Conservation (phyloP, 2,888 invertebrate species). For the Ophioninae sp. region DNA sequence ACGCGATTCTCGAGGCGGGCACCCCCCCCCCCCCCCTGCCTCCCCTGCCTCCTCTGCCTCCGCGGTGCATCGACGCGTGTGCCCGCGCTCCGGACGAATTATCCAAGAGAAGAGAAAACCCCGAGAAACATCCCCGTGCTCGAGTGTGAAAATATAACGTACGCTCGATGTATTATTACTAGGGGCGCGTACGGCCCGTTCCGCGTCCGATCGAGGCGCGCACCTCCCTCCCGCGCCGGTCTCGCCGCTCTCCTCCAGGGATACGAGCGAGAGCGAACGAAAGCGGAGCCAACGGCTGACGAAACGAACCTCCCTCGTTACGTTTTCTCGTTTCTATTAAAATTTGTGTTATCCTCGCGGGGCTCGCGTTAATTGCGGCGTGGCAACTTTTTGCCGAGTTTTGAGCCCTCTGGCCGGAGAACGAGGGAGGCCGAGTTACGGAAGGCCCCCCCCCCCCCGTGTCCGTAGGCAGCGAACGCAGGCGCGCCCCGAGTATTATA, state of each 20-base stretch:
- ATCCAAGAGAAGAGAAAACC: slow-evolving; percentile 15
- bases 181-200: neutral
- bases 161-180: slow-evolving; percentile 32
- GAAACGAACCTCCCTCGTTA: too few relatives aligned
- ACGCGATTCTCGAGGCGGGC: slow-evolving; percentile 24
- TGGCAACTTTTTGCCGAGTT: too few relatives aligned
- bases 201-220: neutral
- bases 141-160: slow-evolving; percentile 45
- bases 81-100: slow-evolving; percentile 2
- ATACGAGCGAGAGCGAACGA: too few relatives aligned
- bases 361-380: too few relatives aligned
- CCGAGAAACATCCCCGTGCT: slow-evolving; percentile 26
- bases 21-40: too few relatives aligned
- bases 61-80: neutral
- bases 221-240: too few relatives aligned
- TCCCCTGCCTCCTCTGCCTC: too few relatives aligned
- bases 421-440: too few relatives aligned
- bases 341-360: too few relatives aligned
- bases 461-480: neutral
- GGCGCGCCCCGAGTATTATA: slow-evolving; percentile 12
- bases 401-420: neutral
- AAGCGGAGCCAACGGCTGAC: too few relatives aligned
- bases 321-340: too few relatives aligned
- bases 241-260: too few relatives aligned
- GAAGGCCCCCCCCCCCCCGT: neutral